Evolutionary conservation across 2,113 vertebrate species (phyloP).

Genomic region (Petaurus breviceps): DNA sequence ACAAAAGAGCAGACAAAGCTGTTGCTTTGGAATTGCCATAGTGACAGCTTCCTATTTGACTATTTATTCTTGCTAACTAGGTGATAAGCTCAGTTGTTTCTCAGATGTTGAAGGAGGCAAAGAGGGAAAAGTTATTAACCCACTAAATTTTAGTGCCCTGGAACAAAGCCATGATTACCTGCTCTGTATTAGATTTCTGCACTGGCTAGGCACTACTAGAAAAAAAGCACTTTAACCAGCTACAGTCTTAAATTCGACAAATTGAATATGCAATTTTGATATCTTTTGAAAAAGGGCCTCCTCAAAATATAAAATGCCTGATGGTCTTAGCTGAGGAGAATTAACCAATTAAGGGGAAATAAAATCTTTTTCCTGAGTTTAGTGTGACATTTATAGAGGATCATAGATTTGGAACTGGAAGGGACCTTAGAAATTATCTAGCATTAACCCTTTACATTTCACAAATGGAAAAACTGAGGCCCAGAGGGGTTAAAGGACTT

Average conservation of each 20-base stretch:
- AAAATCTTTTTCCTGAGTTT: background rate
- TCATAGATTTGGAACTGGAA: background rate
- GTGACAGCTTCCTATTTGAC: background rate
- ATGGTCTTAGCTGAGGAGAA: background rate
- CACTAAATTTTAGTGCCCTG: background rate
- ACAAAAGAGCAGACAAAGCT: background rate
- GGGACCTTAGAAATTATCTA: background rate
- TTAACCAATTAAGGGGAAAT: background rate
- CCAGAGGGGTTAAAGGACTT: background rate
- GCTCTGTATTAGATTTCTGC: background rate
- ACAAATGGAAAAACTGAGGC: background rate
- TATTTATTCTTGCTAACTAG: background rate
- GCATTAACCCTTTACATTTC: background rate
- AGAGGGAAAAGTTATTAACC: background rate
- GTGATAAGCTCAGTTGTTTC: background rate
- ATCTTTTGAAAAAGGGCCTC: background rate
- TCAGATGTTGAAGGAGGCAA: background rate
- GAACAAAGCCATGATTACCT: background rate
- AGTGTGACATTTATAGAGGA: background rate
- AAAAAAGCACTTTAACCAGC: background rate
- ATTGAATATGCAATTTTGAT: background rate
- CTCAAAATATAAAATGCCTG: background rate
- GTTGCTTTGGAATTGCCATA: background rate
- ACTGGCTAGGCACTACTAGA: background rate
- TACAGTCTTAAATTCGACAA: background rate